Base-by-base conservation (phyloP, 1,140 invertebrate genomes). In the Telenomus remus region DNA sequence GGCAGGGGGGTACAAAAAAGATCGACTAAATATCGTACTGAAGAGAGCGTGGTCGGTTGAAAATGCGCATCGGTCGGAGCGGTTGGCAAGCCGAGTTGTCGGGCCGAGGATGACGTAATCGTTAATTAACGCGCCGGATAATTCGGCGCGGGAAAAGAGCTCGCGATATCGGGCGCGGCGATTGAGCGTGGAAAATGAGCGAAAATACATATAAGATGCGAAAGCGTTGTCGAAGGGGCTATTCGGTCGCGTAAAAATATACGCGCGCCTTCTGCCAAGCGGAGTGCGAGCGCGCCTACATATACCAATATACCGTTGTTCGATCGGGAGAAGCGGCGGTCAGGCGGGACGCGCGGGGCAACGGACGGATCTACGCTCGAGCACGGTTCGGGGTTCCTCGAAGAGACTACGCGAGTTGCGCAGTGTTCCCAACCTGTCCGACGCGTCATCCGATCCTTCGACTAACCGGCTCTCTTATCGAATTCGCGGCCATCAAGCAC, bases 391-490 rank as follows among this genome's bases (percentile, higher is more conserved):
- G 59, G 50, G 66, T 64, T 59, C 56, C 72, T 70, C 56, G 72
- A 63, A 69, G 59, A 65, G 73, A 37, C 68, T 63, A 63, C 71
- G 64, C 63, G 65, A 63, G 65, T 44, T 60, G 73, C 73, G 73
- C 73, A 76, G 65, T 65, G 73, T 70, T 76, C 66, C 73, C 73
- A 70, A 76, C 73, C 73, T 70, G 73, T 70, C 73, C 19, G 55
- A 65, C 59, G 73, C 65, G 65, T 70, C 66, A 70, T 76, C 73
- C 65, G 65, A 65, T 70, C 60, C 65, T 76, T 70, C 73, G 73
- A 44, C 73, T 61, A 76, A 76, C 73, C 73, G 73, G 73, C 73
- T 70, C 73, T 65, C 65, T 76, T 70, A 76, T 70, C 65, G 65
- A 70, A 76, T 76, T 70, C 73, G 73, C 65, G 73, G 73, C 65